Conservation (phyloP, 2,797 vertebrate genomes). For the Lutjanus campechanus region DNA sequence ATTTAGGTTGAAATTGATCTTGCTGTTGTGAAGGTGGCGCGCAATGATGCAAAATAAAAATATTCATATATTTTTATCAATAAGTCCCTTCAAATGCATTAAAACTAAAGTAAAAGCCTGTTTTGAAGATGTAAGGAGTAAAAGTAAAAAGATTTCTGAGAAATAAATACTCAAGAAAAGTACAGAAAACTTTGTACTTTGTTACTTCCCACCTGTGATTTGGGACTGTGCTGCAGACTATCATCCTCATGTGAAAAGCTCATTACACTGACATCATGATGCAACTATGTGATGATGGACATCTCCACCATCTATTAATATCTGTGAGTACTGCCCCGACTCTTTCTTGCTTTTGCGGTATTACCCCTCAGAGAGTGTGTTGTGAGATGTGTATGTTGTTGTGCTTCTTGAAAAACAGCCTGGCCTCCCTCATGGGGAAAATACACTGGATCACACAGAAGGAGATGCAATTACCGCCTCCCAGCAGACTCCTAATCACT, state of each 20-base stretch:
- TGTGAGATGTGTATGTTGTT: constrained; percentile 50
- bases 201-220: not conserved
- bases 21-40: too few species aligned
- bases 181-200: too few species aligned
- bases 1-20: too few species aligned
- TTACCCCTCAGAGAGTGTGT: constrained; percentile 38
- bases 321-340: constrained; percentile 11
- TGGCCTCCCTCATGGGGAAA: constrained; percentile 61
- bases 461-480: constrained; percentile 80
- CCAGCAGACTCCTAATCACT: constrained; percentile 79
- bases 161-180: too few species aligned
- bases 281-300: constrained; percentile 23
- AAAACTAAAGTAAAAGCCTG: too few species aligned
- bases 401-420: constrained; percentile 63
- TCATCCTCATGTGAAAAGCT: not conserved
- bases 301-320: constrained; percentile 36
- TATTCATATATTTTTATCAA: too few species aligned
- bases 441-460: constrained; percentile 68
- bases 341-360: constrained; percentile 20
- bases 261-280: constrained; percentile 11
- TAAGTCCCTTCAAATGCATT: too few species aligned
- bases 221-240: not conserved
- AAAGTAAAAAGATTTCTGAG: too few species aligned
- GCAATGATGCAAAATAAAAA: too few species aligned
- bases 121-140: too few species aligned